Evolutionary conservation across 2,113 vertebrate species (phyloP), one percentile per base, ranked within the genome.

Genomic region (Scartelaos histophorus): DNA sequence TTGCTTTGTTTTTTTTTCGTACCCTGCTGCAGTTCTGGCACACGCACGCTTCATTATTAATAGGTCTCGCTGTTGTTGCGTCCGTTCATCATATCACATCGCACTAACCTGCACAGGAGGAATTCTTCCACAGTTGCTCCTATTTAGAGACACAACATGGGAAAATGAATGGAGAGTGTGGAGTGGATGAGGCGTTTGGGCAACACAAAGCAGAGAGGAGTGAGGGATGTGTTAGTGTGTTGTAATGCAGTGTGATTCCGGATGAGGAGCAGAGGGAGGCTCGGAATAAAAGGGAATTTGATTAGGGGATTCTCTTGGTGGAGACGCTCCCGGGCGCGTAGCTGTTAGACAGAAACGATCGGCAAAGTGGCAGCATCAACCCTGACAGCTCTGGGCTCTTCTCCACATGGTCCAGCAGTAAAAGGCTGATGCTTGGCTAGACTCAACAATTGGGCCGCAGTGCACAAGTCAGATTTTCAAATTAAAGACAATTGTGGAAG

Each of bases 301-400:
- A 93, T 91, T 91, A 93, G 80, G 61, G 82, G 88, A 92, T 92
- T 92, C 86, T 90, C 90, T 92, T 88, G 87, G 89, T 87, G 89
- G 91, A 92, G 89, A 91, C 73, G 81, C 89, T 89, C 89, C 79
- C 85, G 88, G 88, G 81, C 88, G 85, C 82, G 54, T 75, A 90
- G 88, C 88, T 87, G 88, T 89, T 90, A 89, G 88, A 92, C 87
- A 89, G 85, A 90, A 91, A 86, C 85, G 72, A 88, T 90, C 83
- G 89, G 89, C 89, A 91, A 91, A 91, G 88, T 90, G 88, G 90
- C 88, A 85, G 87, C 90, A 87, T 89, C 85, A 88, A 81, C 88
- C 80, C 88, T 85, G 90, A 90, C 90, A 87, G 91, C 86, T 71
- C 82, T 79, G 83, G 83, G 84, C 82, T 85, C 82, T 87, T 84